Evolutionary conservation across 2,888 invertebrate genomes (phyloP).

Genomic region (Archips xylosteana): DNA sequence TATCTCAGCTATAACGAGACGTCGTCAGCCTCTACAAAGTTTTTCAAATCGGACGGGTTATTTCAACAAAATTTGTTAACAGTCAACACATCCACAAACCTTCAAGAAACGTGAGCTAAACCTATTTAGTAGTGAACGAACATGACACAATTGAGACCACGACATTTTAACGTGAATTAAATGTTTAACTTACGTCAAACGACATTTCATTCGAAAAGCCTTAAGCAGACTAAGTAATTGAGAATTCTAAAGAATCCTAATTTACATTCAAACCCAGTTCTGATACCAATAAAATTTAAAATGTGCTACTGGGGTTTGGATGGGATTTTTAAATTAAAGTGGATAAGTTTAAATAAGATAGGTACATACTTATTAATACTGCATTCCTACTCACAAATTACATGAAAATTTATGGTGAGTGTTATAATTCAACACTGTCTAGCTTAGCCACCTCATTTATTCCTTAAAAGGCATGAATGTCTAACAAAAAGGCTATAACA

Average conservation of each 20-base stretch:
- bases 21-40: constrained; percentile 10
- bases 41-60: constrained; percentile 15
- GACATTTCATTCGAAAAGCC: not conserved
- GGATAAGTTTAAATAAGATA: not conserved
- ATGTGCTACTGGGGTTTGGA: not conserved
- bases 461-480: constrained; percentile 10
- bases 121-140: not conserved
- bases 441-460: constrained; percentile 13
- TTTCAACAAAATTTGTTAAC: not conserved
- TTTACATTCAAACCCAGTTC: not conserved
- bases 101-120: not conserved
- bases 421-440: not conserved
- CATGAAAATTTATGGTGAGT: not conserved
- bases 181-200: not conserved
- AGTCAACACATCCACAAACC: too few species aligned
- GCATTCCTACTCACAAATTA: not conserved
- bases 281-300: constrained; percentile 2
- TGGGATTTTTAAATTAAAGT: not conserved
- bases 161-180: not conserved
- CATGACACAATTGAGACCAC: not conserved
- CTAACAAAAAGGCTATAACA: constrained; percentile 16
- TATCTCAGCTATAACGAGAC: constrained; percentile 25
- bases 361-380: not conserved
- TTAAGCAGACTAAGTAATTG: not conserved
- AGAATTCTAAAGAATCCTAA: not conserved